Percentiles rank a stretch among this genome's conserved stretches.
phyloP scores from a whole-genome alignment of 2,113 vertebrate genomes.

The Illadopsis cleaveri region DNA sequence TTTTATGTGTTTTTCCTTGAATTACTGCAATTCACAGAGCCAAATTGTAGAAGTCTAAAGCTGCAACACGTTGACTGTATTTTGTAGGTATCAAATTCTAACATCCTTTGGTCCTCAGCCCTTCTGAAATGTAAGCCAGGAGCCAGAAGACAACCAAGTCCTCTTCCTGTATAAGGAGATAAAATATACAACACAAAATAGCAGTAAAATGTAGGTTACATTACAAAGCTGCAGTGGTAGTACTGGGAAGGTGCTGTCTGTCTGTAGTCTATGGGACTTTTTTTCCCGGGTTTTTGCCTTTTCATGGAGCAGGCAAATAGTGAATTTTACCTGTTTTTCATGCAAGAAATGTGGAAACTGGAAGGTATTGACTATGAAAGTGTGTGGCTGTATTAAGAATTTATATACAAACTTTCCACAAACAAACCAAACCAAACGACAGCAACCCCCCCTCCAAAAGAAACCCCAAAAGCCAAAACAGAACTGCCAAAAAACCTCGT shows the following conservation, averaged over 20 bases:
- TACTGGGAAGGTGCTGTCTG: not conserved
- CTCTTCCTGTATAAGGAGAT: not conserved
- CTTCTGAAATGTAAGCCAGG: not conserved
- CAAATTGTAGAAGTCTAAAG: not conserved
- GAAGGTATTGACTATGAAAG: not conserved
- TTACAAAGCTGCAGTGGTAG: not conserved
- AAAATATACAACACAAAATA: fast-evolving
- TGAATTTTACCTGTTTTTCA: not conserved
- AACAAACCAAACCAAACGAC: not conserved
- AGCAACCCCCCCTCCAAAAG: not conserved
- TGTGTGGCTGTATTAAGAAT: not conserved
- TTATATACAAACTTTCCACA: not conserved
- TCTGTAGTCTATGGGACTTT: not conserved
- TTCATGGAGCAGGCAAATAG: not conserved
- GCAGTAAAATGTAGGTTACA: not conserved
- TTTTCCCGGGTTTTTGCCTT: not conserved
- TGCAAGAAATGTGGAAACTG: not conserved
- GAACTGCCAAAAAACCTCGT: not conserved
- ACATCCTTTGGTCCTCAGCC: not conserved
- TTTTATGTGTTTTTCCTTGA: not conserved
- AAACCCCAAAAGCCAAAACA: not conserved
- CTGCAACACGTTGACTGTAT: not conserved
- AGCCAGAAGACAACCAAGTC: not conserved
- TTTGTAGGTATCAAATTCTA: not conserved
- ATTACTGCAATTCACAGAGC: not conserved